Conservation (phyloP, 2,113 vertebrate genomes). For the Pygoscelis adeliae region DNA sequence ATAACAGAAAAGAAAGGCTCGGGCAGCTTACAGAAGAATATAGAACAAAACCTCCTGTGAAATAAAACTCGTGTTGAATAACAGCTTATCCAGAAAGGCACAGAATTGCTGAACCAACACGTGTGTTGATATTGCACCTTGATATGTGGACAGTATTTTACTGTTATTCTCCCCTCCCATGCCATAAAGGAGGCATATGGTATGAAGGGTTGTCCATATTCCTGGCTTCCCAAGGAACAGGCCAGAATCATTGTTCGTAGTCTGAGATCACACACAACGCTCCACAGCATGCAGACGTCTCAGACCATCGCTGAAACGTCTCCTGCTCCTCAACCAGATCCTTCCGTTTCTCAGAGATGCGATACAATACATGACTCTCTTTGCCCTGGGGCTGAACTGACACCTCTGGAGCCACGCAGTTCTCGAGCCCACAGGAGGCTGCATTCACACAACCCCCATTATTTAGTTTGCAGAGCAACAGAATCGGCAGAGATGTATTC, state of each 20-base stretch:
- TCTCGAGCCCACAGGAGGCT: neutral
- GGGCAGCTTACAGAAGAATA: neutral
- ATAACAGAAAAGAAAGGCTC: neutral
- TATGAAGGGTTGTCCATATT: neutral
- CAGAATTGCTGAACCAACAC: neutral
- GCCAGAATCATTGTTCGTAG: neutral
- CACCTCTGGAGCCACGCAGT: neutral
- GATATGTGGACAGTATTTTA: neutral
- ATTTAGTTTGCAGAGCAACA: neutral
- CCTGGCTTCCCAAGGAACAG: neutral
- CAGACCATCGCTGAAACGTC: neutral
- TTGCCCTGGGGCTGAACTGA: neutral
- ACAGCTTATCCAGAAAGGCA: neutral
- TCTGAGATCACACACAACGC: neutral
- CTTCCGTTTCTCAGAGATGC: neutral
- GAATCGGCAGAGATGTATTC: neutral
- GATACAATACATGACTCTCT: neutral
- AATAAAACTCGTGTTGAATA: neutral
- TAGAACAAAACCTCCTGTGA: neutral
- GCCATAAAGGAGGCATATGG: neutral
- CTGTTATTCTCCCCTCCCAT: accelerated
- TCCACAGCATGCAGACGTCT: neutral
- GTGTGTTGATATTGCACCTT: neutral
- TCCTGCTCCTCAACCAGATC: neutral
- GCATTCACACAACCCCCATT: neutral